phyloP scores from a whole-genome alignment of 2,113 vertebrate species.

The Rhipidura dahli region DNA sequence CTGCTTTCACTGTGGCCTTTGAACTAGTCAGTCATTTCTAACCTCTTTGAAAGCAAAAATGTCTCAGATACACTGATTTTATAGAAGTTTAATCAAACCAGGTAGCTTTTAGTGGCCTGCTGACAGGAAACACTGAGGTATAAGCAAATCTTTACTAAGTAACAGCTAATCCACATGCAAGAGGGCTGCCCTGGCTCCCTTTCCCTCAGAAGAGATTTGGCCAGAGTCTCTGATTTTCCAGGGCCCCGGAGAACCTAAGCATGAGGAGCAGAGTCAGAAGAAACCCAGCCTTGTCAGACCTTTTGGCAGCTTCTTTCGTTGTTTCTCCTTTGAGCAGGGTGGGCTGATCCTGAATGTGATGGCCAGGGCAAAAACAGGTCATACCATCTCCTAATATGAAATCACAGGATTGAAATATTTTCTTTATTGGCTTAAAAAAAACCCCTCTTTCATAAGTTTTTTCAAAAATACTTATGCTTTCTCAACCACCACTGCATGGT shows the following conservation, averaged over 20 bases:
- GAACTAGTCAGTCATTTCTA: not conserved
- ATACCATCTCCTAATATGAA: not conserved
- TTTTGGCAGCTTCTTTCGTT: not conserved
- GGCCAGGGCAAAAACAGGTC: not conserved
- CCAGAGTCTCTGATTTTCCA: not conserved
- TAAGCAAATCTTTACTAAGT: not conserved
- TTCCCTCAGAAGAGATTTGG: not conserved
- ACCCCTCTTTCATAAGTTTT: not conserved
- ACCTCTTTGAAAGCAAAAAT: not conserved
- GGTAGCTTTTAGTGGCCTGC: not conserved
- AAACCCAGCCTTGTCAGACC: fast-evolving
- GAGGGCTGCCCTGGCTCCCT: not conserved
- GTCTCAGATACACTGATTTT: not conserved
- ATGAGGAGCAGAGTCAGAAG: not conserved
- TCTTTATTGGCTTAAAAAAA: not conserved
- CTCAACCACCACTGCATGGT: not conserved
- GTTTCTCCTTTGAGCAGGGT: not conserved
- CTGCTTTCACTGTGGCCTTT: not conserved
- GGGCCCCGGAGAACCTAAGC: not conserved
- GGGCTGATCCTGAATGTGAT: not conserved
- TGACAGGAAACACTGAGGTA: not conserved
- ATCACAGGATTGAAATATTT: not conserved
- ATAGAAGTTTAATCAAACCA: not conserved
- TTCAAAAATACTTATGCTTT: not conserved
- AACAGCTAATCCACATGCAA: not conserved